A percentile compares a stretch with the other conserved stretches of the same genome.
Conservation (phyloP, 2,797 vertebrate species). For the Okamejei kenojei region DNA sequence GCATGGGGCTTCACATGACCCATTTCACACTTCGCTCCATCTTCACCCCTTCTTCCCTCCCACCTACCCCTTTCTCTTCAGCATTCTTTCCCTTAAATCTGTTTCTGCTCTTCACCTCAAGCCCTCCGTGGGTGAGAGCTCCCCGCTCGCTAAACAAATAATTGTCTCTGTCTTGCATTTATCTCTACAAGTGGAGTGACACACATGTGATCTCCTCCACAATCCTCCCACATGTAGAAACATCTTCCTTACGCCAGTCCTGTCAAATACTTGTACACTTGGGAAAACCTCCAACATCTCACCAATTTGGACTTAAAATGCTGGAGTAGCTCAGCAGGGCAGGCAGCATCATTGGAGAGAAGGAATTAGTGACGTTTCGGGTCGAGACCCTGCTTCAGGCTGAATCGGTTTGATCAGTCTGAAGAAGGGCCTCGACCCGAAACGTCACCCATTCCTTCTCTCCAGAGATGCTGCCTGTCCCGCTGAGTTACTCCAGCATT, state of each 20-base stretch:
- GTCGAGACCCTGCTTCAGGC: too few relatives aligned
- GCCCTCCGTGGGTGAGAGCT: neutral
- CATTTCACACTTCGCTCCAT: neutral
- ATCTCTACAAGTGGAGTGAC: too few relatives aligned
- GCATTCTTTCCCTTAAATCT: neutral
- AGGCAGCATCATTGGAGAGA: too few relatives aligned
- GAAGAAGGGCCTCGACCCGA: too few relatives aligned
- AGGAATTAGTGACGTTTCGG: too few relatives aligned
- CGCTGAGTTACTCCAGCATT: too few relatives aligned
- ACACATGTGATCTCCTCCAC: neutral
- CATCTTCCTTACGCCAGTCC: neutral
- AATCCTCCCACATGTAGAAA: neutral
- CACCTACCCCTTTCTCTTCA: neutral
- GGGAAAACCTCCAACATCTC: neutral
- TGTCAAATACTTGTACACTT: neutral
- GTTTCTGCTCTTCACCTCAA: neutral
- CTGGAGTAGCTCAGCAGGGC: too few relatives aligned
- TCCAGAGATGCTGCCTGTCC: too few relatives aligned
- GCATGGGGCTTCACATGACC: neutral
- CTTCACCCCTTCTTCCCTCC: neutral
- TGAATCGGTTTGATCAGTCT: too few relatives aligned
- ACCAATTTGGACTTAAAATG: neutral
- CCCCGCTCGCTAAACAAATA: neutral
- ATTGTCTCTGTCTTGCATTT: neutral
- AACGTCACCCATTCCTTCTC: too few relatives aligned